These are phyloP conservation scores for Drosophila affinis DNA, from an alignment of 2,888 invertebrate species.

Conservation along the genomic window DNA sequence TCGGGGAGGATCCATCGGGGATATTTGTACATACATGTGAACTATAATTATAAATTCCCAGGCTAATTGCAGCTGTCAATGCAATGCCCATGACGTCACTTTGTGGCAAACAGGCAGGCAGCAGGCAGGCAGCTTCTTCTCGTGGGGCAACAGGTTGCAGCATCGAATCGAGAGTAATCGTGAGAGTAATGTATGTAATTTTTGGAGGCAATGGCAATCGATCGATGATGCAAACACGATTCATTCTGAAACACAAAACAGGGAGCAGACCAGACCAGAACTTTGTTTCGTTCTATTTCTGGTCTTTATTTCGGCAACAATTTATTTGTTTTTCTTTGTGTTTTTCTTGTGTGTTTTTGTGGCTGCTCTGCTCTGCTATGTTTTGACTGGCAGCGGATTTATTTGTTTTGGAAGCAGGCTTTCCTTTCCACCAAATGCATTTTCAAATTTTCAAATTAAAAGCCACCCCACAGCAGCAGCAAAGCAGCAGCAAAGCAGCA, in stretches of 20 bases:
- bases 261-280: not conserved
- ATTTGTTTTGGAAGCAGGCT: conserved; percentile 46
- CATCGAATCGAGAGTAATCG: conserved; percentile 42
- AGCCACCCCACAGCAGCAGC: conserved; percentile 26
- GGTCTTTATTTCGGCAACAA: conserved; percentile 52
- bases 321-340: conserved; percentile 55
- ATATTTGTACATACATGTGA: too few species aligned
- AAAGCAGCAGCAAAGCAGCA: not conserved
- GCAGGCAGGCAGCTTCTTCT: not conserved
- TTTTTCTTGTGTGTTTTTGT: conserved; percentile 19
- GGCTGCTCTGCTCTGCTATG: conserved; percentile 24
- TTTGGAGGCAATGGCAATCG: conserved; percentile 28
- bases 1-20: not conserved
- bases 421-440: conserved; percentile 41
- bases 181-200: not conserved
- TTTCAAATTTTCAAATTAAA: conserved; percentile 34
- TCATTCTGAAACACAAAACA: conserved; percentile 29
- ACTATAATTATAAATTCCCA: conserved; percentile 54
- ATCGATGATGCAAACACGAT: conserved; percentile 33
- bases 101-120: not conserved
- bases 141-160: conserved; percentile 58
- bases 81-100: conserved; percentile 31
- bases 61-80: conserved; percentile 59
- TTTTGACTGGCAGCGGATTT: conserved; percentile 48
- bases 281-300: conserved; percentile 34